Evolutionary conservation across 2,888 invertebrate species (phyloP), one percentile per base, ranked within the genome.

Genomic region (Omphaloscelis lunosa): DNA sequence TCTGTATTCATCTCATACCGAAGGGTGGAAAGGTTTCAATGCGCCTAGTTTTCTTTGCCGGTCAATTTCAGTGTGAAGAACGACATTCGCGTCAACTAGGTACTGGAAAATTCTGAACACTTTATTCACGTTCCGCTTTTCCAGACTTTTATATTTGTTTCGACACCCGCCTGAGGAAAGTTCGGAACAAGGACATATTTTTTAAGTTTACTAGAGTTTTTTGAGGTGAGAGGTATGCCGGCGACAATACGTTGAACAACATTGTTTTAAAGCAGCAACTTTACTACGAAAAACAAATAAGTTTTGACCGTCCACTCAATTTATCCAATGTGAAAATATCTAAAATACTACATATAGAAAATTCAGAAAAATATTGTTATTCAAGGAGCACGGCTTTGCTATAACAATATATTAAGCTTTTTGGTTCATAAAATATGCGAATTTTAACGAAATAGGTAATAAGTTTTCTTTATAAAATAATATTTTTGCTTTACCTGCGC

Each of bases 381-480:
- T 84, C 39, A 61, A 65, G 39, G 1, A 70, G 53, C 58, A 45
- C 23, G 27, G 41, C 34, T n/a, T 56, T 62, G 34, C 66, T 53
- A 70, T 65, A 84, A 67, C 61, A 71, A 34, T 75, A 79, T 61
- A 48, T 75, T 75, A 61, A 58, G 68, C 5, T 59, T 71, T 74
- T 63, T 53, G 17, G n/a, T 61, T 58, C 41, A 51, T 80, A 80
- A 74, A 84, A 65, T 84, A 69, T 8, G 12, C 9, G 23, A 53
- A 63, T 80, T 65, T 56, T 29, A 41, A 68, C 48, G 41, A 41
- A 62, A 70, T 70, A 61, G 51, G 62, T 66, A 41, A 61, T 74
- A 48, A 59, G 53, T 59, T 72, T 69, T 84, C 68, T 65, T 68
- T 80, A 51, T 45, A 65, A 58, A 67, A 80, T 74, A 72, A 75